Base-by-base conservation (phyloP, 2,888 invertebrate genomes). In the Epirrita christyi region DNA sequence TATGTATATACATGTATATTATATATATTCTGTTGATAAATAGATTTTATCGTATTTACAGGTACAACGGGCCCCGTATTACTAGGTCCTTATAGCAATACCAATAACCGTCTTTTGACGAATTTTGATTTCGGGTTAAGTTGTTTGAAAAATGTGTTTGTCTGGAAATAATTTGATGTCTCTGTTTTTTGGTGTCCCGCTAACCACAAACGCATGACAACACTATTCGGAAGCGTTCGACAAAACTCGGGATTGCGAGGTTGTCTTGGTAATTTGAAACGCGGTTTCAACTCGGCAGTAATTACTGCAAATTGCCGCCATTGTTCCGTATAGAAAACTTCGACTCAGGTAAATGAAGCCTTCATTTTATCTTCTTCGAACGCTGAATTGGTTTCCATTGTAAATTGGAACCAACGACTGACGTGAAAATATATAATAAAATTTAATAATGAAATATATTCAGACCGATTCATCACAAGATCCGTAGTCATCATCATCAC, bases 221-320 rank as follows among this genome's bases (percentile, higher is more conserved):
- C 32, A 7, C 32, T 7, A 32, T 13, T 59, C 34, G 43, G 40
- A 47, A 59, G 46, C 7, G 28, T 29, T 58, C 43, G 51, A 46
- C n/a, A 47, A 40, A 47, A 46, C 44, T 51, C 44, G 51, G 47
- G 44, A 51, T 59, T 55, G 55, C 55, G 44, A 46, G 4, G 55
- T 56, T 56, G 60, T 61, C 60, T 43, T 53, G 68, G 71, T 69
- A 72, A 74, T 63, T 68, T 66, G 70, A 66, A 71, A 67, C 68
- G 71, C 61, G 64, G 70, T 69, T 68, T 63, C 67, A 61, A 66
- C 68, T 68, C 67, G 59, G 67, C 67, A 21, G 81, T 83, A 83
- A 85, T 86, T 84, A 80, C 77, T 67, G 76, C 78, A 83, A 87
- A 87, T 88, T 86, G 85, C 80, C 68, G 59, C 75, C 80, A 85